Conservation (phyloP, 2,113 vertebrate genomes). For the Zapus hudsonius region DNA sequence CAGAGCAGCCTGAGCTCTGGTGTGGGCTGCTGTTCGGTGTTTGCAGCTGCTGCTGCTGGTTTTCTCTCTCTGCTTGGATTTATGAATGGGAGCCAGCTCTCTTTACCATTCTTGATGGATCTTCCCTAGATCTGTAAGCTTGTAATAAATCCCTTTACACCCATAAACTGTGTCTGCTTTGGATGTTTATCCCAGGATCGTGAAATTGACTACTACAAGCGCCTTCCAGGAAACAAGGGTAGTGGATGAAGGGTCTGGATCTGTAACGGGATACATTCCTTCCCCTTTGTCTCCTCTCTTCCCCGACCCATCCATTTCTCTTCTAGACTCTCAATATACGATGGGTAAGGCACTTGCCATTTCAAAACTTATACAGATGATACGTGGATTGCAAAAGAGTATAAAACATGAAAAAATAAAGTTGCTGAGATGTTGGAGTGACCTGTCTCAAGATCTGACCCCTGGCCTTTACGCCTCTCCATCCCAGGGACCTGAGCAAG, state of each 20-base stretch:
- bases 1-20: no score
- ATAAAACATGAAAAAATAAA: background rate
- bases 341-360: background rate
- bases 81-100: no score
- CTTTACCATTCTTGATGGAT: no score
- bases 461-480: background rate
- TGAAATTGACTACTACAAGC: no score
- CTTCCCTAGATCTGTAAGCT: no score
- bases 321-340: background rate
- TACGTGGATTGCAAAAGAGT: background rate
- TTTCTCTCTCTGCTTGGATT: no score
- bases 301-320: background rate
- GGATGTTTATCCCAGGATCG: no score
- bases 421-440: background rate
- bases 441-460: background rate
- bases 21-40: no score
- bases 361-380: background rate
- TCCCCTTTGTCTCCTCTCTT: background rate
- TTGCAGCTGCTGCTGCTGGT: no score
- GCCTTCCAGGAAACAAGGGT: background rate
- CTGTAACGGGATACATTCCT: background rate
- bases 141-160: no score
- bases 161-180: no score
- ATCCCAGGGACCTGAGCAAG: background rate
- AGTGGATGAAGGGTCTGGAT: background rate